Base-by-base conservation (phyloP, 2,113 vertebrate genomes). In the Origma solitaria region DNA sequence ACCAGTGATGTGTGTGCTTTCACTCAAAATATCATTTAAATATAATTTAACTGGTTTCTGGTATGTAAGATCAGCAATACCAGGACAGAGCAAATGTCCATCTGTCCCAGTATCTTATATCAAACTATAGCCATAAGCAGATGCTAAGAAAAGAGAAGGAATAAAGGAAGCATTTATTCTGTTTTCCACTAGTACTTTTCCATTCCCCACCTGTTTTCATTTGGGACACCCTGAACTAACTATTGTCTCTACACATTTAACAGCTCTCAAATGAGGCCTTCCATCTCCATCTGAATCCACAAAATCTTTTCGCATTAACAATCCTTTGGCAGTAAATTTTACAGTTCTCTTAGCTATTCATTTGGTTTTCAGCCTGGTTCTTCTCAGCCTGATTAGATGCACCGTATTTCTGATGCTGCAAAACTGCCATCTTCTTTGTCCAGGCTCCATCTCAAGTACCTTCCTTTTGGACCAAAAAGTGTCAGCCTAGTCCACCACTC, bases 21-120 rank as follows among this genome's bases (percentile, higher is more conserved):
- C 71, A 86, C 23, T 58, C 38, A 75, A 93, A 88, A 45, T 58
- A 82, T 21, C 3, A 75, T 82, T 90, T 68, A 68, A 95, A 93
- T 61, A 80, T 33, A 73, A 88, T 72, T 79, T 73, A 85, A 82
- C 40, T 4, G 7, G 12, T 72, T 93, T 88, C 66, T 93, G 50
- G 49, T 88, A 77, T 7, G 0, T 62, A 66, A 86, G 45, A 88
- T 33, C 50, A 61, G 68, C 62, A 90, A 86, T 33, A 93, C 15
- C 54, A 45, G n/a, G 40, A 77, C 75, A 90, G 75, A 76, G 70
- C 28, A 92, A 72, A 90, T 2, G 4, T 60, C 90, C 94, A 96
- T 86, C 94, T 95, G 92, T 66, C 79, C 64, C 64, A n/a, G 90
- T 86, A 96, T 93, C 95, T 71, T 90, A 37, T 92, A 78, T 88